A percentile compares a stretch with the other conserved stretches of the same genome.
Conservation (phyloP, 2,797 vertebrate genomes). For the Smutsia temminckii region DNA sequence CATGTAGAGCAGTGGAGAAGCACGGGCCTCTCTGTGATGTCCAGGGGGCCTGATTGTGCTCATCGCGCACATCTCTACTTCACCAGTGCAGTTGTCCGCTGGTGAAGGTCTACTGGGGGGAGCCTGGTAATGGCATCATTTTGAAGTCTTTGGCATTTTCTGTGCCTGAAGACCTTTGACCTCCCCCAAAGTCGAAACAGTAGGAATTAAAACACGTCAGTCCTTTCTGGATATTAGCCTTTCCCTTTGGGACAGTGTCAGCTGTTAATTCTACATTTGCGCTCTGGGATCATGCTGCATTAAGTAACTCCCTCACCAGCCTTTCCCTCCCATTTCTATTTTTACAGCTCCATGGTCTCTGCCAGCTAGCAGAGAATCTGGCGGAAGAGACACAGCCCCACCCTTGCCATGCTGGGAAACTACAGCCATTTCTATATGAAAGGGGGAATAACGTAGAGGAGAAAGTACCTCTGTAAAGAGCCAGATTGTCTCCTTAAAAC, state of each 20-base stretch:
- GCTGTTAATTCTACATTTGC: neutral
- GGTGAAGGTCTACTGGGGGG: neutral
- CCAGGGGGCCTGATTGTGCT: neutral
- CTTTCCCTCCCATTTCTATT: conserved; percentile 79
- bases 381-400: conserved; percentile 77
- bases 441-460: conserved; percentile 77
- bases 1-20: neutral
- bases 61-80: neutral
- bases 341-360: conserved; percentile 84
- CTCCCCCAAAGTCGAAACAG: neutral
- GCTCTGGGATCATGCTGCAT: conserved; percentile 44
- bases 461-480: conserved; percentile 67
- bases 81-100: neutral
- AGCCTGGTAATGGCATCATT: neutral
- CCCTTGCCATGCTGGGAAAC: conserved; percentile 72
- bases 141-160: neutral
- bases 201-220: neutral
- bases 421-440: conserved; percentile 79
- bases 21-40: neutral
- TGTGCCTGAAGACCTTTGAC: neutral
- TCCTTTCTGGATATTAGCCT: neutral
- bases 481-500: conserved; percentile 44
- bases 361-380: conserved; percentile 83
- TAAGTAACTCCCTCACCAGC: conserved; percentile 59
- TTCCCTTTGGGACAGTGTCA: neutral